Conservation (phyloP, 2,797 vertebrate species). For the Acipenser ruthenus region DNA sequence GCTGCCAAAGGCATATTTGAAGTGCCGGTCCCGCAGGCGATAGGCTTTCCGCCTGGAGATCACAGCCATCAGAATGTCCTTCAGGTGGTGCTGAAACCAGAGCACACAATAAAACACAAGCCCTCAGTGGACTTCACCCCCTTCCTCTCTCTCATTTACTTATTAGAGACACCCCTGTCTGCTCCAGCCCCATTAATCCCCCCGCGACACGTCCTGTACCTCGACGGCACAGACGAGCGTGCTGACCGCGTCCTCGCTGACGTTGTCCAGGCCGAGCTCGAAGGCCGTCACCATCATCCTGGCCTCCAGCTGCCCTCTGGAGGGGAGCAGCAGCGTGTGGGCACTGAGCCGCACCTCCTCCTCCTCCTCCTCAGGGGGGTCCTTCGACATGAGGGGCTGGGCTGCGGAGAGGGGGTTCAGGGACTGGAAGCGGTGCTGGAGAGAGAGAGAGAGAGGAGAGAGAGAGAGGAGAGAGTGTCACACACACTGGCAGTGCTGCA, state of each 20-base stretch:
- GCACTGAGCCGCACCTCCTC: constrained; percentile 90
- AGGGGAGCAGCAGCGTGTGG: constrained; percentile 86
- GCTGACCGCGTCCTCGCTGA: constrained; percentile 81
- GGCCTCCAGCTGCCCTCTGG: constrained; percentile 84
- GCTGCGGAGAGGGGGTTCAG: constrained; percentile 82
- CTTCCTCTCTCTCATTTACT: too few species aligned
- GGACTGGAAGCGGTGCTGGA: constrained; percentile 91
- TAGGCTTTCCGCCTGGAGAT: constrained; percentile 87
- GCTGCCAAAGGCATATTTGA: constrained; percentile 90
- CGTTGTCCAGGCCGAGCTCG: constrained; percentile 87
- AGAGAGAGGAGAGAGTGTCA: neutral
- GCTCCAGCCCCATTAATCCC: neutral
- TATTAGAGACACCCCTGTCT: neutral
- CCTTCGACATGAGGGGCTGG: constrained; percentile 82
- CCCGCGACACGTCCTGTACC: constrained; percentile 45
- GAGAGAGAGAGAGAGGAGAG: neutral
- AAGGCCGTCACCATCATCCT: constrained; percentile 96
- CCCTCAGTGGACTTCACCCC: neutral
- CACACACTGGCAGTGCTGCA: neutral
- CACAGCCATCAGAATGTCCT: constrained; percentile 85
- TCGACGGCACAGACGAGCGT: constrained; percentile 77
- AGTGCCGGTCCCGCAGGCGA: constrained; percentile 79
- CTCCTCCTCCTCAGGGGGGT: constrained; percentile 81
- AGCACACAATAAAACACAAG: too few species aligned
- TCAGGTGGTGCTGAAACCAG: constrained; percentile 77